phyloP scores from a whole-genome alignment of 1,140 invertebrate genomes.

The Drosophila nigrodunni region DNA sequence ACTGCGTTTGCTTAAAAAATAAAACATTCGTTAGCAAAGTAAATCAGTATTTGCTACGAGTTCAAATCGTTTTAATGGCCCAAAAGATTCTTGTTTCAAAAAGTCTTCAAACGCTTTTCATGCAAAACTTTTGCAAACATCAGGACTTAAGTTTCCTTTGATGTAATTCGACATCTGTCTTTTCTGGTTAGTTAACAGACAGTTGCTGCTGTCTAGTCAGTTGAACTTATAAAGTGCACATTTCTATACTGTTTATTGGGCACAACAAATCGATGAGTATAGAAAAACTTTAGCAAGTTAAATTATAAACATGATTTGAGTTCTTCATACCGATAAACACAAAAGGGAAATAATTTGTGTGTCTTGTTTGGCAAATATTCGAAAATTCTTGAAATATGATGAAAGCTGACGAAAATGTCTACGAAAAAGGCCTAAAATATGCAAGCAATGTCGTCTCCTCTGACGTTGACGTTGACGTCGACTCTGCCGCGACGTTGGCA shows the following conservation, averaged over 20 bases:
- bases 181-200: not conserved
- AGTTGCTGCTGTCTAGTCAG: not conserved
- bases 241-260: not conserved
- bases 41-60: not conserved
- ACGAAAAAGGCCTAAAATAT: conserved; percentile 42
- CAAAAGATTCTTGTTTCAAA: not conserved
- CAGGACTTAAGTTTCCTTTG: conserved; percentile 13
- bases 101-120: not conserved
- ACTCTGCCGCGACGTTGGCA: conserved; percentile 36
- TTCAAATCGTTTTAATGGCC: not conserved
- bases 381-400: conserved; percentile 30
- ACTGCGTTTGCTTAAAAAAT: no score
- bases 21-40: not conserved
- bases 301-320: conserved; percentile 10
- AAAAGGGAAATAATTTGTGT: conserved; percentile 33
- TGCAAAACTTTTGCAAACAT: not conserved
- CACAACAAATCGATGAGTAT: conserved; percentile 16
- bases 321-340: conserved; percentile 1
- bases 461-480: conserved; percentile 25
- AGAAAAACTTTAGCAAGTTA: not conserved
- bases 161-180: conserved; percentile 2
- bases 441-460: conserved; percentile 44
- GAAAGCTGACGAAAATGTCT: conserved; percentile 21
- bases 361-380: conserved; percentile 14
- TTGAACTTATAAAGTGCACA: conserved; percentile 1